These are phyloP conservation scores for Dicycla oo DNA, from an alignment of 2,888 invertebrate species.

Conservation along the genomic window DNA sequence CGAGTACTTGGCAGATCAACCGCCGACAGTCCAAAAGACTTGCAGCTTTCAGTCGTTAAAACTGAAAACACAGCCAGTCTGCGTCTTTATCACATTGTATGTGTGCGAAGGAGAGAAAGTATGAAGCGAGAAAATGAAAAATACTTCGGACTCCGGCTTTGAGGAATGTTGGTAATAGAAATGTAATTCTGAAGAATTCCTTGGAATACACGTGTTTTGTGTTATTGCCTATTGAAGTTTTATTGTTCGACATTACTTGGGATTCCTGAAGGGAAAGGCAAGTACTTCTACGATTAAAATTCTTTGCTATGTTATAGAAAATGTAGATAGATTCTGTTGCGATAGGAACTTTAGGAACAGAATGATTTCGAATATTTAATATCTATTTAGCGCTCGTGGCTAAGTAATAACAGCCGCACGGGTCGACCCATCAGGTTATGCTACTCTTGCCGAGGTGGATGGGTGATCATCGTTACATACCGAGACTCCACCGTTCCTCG, in stretches of 20 bases:
- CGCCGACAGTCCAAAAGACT: neutral
- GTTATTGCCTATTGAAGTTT: constrained; percentile 54
- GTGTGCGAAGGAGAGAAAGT: constrained; percentile 4
- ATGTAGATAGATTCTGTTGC: neutral
- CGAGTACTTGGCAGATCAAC: neutral
- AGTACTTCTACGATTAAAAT: neutral
- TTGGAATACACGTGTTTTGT: constrained; percentile 52
- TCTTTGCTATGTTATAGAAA: neutral
- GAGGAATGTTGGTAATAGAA: constrained; percentile 52
- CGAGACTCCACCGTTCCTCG: too few species aligned
- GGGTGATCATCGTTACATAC: too few species aligned
- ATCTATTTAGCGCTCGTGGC: too few species aligned
- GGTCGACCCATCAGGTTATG: too few species aligned
- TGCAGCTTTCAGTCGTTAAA: neutral
- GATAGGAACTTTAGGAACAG: neutral
- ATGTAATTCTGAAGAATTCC: constrained; percentile 56
- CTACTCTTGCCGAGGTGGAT: too few species aligned
- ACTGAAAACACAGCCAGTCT: constrained; percentile 3
- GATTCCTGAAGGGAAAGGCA: constrained; percentile 6
- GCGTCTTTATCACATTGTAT: constrained; percentile 11
- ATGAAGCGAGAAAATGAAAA: constrained; percentile 42
- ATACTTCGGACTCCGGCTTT: constrained; percentile 39
- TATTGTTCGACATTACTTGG: constrained; percentile 46
- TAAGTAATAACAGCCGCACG: too few species aligned
- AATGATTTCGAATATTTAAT: neutral